Evolutionary conservation across 2,113 vertebrate genomes (phyloP).

Genomic region (Corydoras maculifer): DNA sequence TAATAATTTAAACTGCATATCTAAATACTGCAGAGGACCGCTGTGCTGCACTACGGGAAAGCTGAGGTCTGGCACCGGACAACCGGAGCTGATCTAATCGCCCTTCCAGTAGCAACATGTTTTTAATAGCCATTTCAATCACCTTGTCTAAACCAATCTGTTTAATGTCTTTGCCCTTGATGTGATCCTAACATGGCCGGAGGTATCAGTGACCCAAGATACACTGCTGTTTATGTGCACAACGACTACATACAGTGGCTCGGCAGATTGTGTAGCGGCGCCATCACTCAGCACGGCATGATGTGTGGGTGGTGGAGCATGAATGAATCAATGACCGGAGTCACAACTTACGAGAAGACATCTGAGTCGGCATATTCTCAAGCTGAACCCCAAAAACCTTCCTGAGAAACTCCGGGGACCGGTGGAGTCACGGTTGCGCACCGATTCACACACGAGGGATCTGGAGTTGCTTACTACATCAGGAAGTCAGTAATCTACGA

Average conservation of each 20-base stretch:
- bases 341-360: background rate
- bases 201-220: background rate
- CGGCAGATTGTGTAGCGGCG: constrained; percentile 1
- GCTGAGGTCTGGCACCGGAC: constrained; percentile 16
- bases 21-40: background rate
- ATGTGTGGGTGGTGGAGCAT: background rate
- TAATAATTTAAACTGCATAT: too few species aligned
- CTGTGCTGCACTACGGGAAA: too few species aligned
- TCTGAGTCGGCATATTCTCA: background rate
- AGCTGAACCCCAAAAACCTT: background rate
- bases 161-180: constrained; percentile 22
- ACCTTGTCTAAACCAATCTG: background rate
- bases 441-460: too few species aligned
- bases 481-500: too few species aligned
- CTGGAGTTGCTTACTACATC: too few species aligned
- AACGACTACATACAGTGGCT: background rate
- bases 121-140: constrained; percentile 27
- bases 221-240: background rate
- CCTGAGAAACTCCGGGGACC: too few species aligned
- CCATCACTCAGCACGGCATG: background rate
- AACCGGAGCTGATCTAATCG: constrained; percentile 23
- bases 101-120: constrained; percentile 13
- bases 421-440: too few species aligned
- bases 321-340: constrained; percentile 10
- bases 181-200: constrained; percentile 18